Evolutionary conservation across 2,888 invertebrate species (phyloP).

Genomic region (Drosophila conformis): DNA sequence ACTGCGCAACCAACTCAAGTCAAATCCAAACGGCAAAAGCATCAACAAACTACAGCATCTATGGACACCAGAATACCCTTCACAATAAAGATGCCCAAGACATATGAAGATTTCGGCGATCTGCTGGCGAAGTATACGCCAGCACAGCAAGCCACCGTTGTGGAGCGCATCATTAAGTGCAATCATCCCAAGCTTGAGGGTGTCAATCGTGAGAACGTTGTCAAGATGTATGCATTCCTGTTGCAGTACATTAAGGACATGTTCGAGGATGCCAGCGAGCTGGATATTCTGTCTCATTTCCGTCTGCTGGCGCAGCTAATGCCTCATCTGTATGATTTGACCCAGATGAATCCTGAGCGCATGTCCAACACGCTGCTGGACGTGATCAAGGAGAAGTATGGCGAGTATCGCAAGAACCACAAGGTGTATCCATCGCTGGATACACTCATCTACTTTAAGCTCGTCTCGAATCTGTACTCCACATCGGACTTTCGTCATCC

Average conservation of each 20-base stretch:
- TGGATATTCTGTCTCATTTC: conserved; percentile 86
- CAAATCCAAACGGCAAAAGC: conserved; percentile 22
- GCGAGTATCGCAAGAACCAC: conserved; percentile 87
- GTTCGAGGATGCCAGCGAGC: conserved; percentile 85
- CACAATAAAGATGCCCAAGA: conserved; percentile 87
- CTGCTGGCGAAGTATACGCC: conserved; percentile 88
- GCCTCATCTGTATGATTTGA: conserved; percentile 88
- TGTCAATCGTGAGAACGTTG: conserved; percentile 91
- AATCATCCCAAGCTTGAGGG: conserved; percentile 93
- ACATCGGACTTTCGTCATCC: conserved; percentile 96
- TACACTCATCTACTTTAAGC: conserved; percentile 92
- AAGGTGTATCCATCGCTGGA: conserved; percentile 89
- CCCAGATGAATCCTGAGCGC: conserved; percentile 89
- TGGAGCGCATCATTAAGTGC: conserved; percentile 94
- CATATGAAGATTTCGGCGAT: conserved; percentile 88
- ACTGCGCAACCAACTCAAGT: conserved; percentile 2
- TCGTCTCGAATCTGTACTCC: conserved; percentile 92
- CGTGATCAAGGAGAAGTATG: conserved; percentile 90
- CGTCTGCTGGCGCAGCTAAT: conserved; percentile 87
- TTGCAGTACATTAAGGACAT: conserved; percentile 91
- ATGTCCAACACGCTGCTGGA: conserved; percentile 89
- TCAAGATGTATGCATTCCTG: conserved; percentile 90
- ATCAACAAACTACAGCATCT: neutral
- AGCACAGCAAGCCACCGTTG: conserved; percentile 89
- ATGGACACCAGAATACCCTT: conserved; percentile 85